Evolutionary conservation across 23 tunicate species (phyloP).

Genomic region (Trididemnum miniatum): DNA sequence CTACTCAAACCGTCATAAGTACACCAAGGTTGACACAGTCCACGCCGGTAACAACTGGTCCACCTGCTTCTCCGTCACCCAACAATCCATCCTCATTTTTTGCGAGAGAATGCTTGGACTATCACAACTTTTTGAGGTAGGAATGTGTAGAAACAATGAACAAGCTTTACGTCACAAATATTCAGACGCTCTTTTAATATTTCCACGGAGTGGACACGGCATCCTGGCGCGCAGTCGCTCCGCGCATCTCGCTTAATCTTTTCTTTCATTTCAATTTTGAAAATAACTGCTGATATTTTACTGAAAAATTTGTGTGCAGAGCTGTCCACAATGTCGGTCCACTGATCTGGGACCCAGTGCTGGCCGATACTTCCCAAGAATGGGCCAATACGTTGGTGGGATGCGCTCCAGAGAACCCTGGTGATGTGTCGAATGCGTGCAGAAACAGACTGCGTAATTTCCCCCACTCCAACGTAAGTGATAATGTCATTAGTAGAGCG

Average conservation of each 20-base stretch:
- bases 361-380: slow-evolving; percentile 48
- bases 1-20: no score
- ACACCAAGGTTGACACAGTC: background rate
- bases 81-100: background rate
- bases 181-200: no score
- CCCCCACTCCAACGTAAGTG: slow-evolving; percentile 78
- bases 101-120: slow-evolving; percentile 20
- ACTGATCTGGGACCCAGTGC: slow-evolving; percentile 49
- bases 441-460: slow-evolving; percentile 33
- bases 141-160: no score
- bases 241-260: no score
- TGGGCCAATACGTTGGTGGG: slow-evolving; percentile 63
- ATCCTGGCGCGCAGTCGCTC: no score
- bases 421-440: background rate
- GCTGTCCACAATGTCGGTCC: slow-evolving; percentile 51
- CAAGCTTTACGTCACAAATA: no score
- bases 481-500: no score
- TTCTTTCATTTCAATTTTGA: no score
- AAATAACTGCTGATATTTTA: no score
- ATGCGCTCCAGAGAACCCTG: slow-evolving; percentile 52
- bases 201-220: no score
- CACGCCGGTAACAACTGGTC: background rate
- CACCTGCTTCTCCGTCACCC: background rate
- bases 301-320: no score
- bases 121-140: slow-evolving; percentile 46